A percentile compares a stretch with the other conserved stretches of the same genome.
These are phyloP conservation scores for Metacarcinus magister DNA, from an alignment of 2,888 invertebrate genomes.

Conservation along the genomic window DNA sequence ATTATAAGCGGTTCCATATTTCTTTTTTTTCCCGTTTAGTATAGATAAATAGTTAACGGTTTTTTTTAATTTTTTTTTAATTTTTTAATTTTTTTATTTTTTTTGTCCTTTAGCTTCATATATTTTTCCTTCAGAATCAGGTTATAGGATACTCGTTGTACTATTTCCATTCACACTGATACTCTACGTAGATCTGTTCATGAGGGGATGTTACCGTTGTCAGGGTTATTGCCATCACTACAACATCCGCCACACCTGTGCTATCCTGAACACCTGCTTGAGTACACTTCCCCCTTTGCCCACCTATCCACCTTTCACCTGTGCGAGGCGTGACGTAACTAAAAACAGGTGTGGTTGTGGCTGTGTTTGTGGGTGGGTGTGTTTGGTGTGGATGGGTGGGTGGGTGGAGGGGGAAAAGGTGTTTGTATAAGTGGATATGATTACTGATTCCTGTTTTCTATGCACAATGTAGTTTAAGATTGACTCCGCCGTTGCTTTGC, in stretches of 20 bases:
- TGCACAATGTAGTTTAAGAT: background rate
- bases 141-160: background rate
- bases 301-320: background rate
- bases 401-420: background rate
- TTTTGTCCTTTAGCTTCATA: too few relatives aligned
- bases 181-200: background rate
- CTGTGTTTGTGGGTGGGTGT: background rate
- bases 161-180: background rate
- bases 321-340: background rate
- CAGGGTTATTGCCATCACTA: background rate
- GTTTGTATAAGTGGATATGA: background rate
- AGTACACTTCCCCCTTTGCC: background rate
- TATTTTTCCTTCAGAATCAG: background rate
- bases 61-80: background rate
- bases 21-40: background rate
- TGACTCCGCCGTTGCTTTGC: background rate
- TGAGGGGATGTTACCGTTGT: background rate
- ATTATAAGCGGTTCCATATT: background rate
- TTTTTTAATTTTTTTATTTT: too few relatives aligned
- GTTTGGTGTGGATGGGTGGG: background rate
- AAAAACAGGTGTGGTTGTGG: background rate
- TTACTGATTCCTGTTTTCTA: background rate
- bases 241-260: background rate
- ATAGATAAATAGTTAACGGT: background rate
- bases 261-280: background rate